Evolutionary conservation across 2,113 vertebrate species (phyloP).

Genomic region (Electrona antarctica): DNA sequence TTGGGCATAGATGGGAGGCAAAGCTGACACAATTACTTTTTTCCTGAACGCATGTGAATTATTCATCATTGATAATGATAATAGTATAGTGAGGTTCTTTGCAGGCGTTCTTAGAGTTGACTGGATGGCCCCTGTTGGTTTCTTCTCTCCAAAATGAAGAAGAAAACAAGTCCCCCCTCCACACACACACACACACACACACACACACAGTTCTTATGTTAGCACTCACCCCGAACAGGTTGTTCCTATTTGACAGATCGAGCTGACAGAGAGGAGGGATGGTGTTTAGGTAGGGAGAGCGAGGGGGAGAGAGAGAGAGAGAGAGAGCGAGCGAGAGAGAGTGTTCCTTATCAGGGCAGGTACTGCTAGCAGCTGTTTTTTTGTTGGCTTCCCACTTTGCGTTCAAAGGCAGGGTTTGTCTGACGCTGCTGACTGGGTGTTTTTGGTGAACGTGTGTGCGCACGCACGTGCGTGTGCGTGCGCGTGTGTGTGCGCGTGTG

Average conservation of each 20-base stretch:
- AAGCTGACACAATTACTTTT: conserved; percentile 23
- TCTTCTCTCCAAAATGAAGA: conserved; percentile 35
- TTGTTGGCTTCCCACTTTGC: conserved; percentile 53
- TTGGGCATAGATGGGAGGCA: neutral
- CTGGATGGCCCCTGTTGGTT: conserved; percentile 1
- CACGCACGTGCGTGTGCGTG: neutral
- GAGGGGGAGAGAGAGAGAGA: neutral
- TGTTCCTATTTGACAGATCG: conserved; percentile 17
- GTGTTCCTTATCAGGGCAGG: conserved; percentile 30
- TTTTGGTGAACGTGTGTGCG: neutral
- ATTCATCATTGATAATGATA: conserved; percentile 57
- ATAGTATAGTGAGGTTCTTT: conserved; percentile 30
- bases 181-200: neutral
- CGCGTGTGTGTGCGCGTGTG: conserved; percentile 2
- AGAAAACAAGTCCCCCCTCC: conserved; percentile 38
- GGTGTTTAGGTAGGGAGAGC: neutral
- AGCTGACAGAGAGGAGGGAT: neutral
- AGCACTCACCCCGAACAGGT: conserved; percentile 29
- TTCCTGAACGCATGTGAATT: conserved; percentile 46
- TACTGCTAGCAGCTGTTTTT: conserved; percentile 31
- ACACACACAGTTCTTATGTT: conserved; percentile 18
- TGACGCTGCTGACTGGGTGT: conserved; percentile 9
- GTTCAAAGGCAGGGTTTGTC: conserved; percentile 60
- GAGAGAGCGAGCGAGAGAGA: neutral
- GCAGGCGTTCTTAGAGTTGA: conserved; percentile 34